Evolutionary conservation across 2,113 vertebrate species (phyloP).

Genomic region (Protobothrops flavoviridis): DNA sequence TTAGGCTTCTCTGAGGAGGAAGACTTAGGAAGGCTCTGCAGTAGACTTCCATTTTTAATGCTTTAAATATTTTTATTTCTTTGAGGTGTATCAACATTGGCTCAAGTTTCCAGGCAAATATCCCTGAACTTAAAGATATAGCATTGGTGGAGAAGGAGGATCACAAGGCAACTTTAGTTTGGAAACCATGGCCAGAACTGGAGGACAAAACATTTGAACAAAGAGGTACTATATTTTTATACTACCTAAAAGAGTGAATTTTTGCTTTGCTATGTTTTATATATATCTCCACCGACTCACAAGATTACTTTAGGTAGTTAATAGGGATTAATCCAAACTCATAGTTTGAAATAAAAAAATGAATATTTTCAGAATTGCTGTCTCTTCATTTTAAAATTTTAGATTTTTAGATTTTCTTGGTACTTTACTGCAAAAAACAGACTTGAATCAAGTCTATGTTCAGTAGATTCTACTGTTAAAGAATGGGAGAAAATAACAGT

Average conservation of each 20-base stretch:
- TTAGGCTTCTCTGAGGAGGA: background rate
- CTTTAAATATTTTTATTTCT: constrained; percentile 39
- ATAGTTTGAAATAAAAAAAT: background rate
- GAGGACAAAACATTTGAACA: constrained; percentile 77
- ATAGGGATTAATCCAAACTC: background rate
- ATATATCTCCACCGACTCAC: background rate
- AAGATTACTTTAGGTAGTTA: background rate
- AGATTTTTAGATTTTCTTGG: background rate
- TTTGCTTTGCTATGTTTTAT: background rate
- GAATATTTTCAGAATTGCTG: background rate
- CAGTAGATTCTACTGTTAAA: background rate
- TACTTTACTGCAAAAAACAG: background rate
- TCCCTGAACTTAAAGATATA: constrained; percentile 77
- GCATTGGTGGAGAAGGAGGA: constrained; percentile 69
- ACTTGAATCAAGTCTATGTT: background rate
- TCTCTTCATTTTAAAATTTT: background rate
- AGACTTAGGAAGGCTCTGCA: background rate
- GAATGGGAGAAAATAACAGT: background rate
- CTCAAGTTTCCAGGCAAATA: constrained; percentile 82
- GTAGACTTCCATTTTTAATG: background rate
- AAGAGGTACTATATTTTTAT: constrained; percentile 71
- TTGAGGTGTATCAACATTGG: constrained; percentile 85
- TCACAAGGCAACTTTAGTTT: constrained; percentile 82
- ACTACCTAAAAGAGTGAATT: background rate
- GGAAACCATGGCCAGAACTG: constrained; percentile 81